Evolutionary conservation across 2,888 invertebrate species (phyloP).

Genomic region (Eilema depressum): DNA sequence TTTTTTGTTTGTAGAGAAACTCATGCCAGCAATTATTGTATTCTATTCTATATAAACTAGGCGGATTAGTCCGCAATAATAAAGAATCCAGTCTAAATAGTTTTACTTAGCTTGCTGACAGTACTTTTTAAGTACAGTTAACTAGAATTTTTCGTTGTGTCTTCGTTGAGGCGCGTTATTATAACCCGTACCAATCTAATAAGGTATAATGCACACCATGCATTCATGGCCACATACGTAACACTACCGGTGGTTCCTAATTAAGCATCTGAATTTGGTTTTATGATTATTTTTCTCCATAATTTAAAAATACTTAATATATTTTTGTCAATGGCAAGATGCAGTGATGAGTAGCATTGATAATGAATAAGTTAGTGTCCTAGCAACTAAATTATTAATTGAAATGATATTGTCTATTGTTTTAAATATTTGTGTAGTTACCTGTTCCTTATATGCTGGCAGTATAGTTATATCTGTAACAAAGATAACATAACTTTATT

Average conservation of each 20-base stretch:
- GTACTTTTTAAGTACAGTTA: no score
- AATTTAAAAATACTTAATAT: slow-evolving; percentile 6
- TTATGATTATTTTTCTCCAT: slow-evolving; percentile 5
- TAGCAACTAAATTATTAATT: neutral
- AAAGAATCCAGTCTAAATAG: no score
- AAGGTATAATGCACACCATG: neutral
- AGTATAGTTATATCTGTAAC: slow-evolving; percentile 19
- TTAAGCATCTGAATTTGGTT: slow-evolving; percentile 2
- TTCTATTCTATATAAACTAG: no score
- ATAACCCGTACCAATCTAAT: neutral
- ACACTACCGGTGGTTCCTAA: neutral
- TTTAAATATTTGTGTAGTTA: slow-evolving; percentile 11
- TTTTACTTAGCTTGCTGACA: no score
- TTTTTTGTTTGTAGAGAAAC: no score
- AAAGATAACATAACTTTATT: neutral
- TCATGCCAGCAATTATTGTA: no score
- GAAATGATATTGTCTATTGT: slow-evolving; percentile 17
- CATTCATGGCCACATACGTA: neutral
- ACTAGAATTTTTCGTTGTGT: no score
- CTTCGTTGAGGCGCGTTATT: no score
- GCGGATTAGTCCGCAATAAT: no score
- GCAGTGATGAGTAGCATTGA: neutral
- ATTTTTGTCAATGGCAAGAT: slow-evolving; percentile 12
- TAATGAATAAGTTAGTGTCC: neutral
- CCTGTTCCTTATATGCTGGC: slow-evolving; percentile 9